phyloP scores from a whole-genome alignment of 2,113 vertebrate genomes.

The Empidonax alnorum region DNA sequence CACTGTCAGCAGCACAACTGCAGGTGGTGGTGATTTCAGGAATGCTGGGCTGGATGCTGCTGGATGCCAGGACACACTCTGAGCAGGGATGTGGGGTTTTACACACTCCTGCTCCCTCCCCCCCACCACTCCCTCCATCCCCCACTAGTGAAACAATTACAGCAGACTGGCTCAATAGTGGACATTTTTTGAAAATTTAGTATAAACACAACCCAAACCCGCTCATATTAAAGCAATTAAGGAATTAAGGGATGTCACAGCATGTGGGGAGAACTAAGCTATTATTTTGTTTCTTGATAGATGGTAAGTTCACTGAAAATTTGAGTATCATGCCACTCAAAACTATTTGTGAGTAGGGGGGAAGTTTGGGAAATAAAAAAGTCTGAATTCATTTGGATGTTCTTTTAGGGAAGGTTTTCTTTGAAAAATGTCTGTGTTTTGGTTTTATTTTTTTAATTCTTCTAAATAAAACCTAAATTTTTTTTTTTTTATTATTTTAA shows the following conservation, averaged over 20 bases:
- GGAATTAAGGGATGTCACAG: conserved; percentile 27
- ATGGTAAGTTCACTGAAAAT: background rate
- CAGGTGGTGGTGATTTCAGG: background rate
- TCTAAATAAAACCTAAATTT: background rate
- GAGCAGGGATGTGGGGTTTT: background rate
- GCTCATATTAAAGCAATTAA: conserved; percentile 30
- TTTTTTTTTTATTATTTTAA: background rate
- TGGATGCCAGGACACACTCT: background rate
- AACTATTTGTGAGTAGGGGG: background rate
- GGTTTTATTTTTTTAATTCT: background rate
- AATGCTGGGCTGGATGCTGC: background rate
- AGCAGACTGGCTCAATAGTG: background rate
- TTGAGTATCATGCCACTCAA: background rate
- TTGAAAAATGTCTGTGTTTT: background rate
- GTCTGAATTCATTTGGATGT: background rate
- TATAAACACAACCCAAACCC: background rate
- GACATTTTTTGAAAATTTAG: fast-evolving
- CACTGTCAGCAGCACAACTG: background rate
- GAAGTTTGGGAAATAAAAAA: background rate
- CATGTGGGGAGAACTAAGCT: background rate
- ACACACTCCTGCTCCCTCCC: background rate
- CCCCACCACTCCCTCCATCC: background rate
- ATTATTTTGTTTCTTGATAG: background rate
- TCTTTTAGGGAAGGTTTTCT: background rate
- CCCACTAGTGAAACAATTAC: background rate